Evolutionary conservation across 2,113 vertebrate genomes (phyloP), one percentile per base, ranked within the genome.

Genomic region (Trochalopteron elliotii): DNA sequence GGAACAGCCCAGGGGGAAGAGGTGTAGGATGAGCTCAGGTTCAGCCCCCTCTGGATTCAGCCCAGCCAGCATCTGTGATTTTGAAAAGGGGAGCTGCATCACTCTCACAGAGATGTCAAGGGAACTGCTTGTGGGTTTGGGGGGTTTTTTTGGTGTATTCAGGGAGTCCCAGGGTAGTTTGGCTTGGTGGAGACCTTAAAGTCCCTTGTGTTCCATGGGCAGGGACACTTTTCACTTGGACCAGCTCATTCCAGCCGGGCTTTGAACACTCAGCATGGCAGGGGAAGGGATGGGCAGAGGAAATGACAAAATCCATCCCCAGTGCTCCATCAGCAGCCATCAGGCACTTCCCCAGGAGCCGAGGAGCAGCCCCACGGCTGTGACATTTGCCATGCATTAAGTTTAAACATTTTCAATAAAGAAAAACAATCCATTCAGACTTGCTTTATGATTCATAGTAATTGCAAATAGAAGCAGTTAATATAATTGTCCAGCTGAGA

Each of bases 331-430:
- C 82, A 27, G 12, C 78, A 40, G 71, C 25, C 44, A n/a, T n/a
- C 37, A 15, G 44, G 52, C 40, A 1, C 84, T n/a, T 84, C 68
- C 42, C 85, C 2, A 40, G 9, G 35, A 35, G 63, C n/a, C 6
- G 5, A 39, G 91, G 35, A 69, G 40, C 77, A 65, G 57, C 53
- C 90, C 89, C 39, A 3, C 2, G 75, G 65, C 9, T 6, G 61
- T 85, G 94, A 89, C 90, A 93, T 97, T 96, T 94, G 94, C 90
- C 30, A 97, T 71, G 92, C 96, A 95, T 94, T 95, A 95, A 94
- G 89, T 96, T 96, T 97, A 93, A 97, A 96, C 95, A 89, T 97
- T 97, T 97, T 96, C 97, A 91, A 96, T 97, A 96, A 96, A 93
- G 96, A 89, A 95, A 94, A 96, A 96, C 93, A 95, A 97, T 84